Percentiles rank a stretch among this genome's conserved stretches.
Evolutionary conservation across 1,140 invertebrate genomes (phyloP).

Genomic region (Drosophila leontia): DNA sequence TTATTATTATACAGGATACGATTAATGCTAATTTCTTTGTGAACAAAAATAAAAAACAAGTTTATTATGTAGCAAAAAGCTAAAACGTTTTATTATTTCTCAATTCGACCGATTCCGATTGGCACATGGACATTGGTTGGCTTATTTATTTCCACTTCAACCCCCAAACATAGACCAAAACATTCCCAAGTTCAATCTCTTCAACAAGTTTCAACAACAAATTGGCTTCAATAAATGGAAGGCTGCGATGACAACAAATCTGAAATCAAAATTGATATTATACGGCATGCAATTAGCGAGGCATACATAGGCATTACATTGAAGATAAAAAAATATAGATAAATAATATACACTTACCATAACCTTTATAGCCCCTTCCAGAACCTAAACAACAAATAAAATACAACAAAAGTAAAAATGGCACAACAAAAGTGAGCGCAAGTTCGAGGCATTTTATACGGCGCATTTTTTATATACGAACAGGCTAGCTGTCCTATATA

Average conservation of each 20-base stretch:
- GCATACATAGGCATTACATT: constrained; percentile 44
- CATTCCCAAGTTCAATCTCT: constrained; percentile 25
- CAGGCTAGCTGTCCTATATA: constrained; percentile 74
- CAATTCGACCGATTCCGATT: constrained; percentile 47
- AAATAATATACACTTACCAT: constrained; percentile 50
- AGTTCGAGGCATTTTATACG: constrained; percentile 74
- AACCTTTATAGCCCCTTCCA: constrained; percentile 62
- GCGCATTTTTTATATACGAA: constrained; percentile 77
- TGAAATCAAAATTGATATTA: constrained; percentile 80
- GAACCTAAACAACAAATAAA: constrained; percentile 21
- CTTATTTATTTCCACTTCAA: constrained; percentile 20
- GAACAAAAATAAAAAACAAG: constrained; percentile 68
- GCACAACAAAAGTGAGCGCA: constrained; percentile 53
- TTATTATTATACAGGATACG: constrained; percentile 64
- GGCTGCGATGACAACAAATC: constrained; percentile 78
- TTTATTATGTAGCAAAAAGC: constrained; percentile 79
- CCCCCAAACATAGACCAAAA: constrained; percentile 1
- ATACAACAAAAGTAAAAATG: constrained; percentile 36
- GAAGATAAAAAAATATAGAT: constrained; percentile 41
- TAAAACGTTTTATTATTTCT: constrained; percentile 54
- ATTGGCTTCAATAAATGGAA: constrained; percentile 80
- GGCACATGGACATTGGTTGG: constrained; percentile 9
- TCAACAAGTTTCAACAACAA: constrained; percentile 67
- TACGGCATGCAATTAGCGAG: constrained; percentile 63
- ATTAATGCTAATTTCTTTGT: constrained; percentile 82